phyloP scores from a whole-genome alignment of 2,888 invertebrate genomes.

The Eupithecia exiguata region DNA sequence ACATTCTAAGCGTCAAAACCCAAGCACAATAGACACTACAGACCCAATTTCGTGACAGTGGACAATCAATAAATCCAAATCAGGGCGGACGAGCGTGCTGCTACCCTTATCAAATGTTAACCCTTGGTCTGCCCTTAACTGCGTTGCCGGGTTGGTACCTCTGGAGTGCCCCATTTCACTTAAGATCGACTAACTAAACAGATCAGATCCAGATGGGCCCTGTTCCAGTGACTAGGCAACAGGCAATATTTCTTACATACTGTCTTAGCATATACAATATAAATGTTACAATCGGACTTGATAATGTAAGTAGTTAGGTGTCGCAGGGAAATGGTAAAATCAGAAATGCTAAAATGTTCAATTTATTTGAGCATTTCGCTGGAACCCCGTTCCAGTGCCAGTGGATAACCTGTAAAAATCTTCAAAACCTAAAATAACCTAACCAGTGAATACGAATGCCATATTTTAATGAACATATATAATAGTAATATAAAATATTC shows the following conservation, averaged over 20 bases:
- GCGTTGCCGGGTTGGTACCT: background rate
- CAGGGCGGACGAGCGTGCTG: conserved; percentile 51
- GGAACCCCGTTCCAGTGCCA: too few species aligned
- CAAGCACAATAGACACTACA: conserved; percentile 44
- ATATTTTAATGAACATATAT: too few species aligned
- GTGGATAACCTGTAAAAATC: too few species aligned
- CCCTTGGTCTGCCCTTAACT: conserved; percentile 16
- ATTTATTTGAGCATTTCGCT: background rate
- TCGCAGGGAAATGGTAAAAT: too few species aligned
- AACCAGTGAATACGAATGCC: too few species aligned
- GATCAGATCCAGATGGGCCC: background rate
- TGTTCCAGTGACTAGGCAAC: background rate
- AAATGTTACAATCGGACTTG: too few species aligned
- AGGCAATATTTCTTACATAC: too few species aligned
- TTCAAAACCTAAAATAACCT: too few species aligned
- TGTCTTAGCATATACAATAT: too few species aligned
- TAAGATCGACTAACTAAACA: conserved; percentile 2
- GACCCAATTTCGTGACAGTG: conserved; percentile 46
- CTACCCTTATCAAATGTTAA: conserved; percentile 62
- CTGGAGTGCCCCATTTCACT: background rate
- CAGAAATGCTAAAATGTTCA: too few species aligned
- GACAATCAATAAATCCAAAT: conserved; percentile 62
- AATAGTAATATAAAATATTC: too few species aligned
- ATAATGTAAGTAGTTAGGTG: too few species aligned
- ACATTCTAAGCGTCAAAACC: conserved; percentile 36